Evolutionary conservation across 2,797 vertebrate species (phyloP).

Genomic region (Simalia tracyae): DNA sequence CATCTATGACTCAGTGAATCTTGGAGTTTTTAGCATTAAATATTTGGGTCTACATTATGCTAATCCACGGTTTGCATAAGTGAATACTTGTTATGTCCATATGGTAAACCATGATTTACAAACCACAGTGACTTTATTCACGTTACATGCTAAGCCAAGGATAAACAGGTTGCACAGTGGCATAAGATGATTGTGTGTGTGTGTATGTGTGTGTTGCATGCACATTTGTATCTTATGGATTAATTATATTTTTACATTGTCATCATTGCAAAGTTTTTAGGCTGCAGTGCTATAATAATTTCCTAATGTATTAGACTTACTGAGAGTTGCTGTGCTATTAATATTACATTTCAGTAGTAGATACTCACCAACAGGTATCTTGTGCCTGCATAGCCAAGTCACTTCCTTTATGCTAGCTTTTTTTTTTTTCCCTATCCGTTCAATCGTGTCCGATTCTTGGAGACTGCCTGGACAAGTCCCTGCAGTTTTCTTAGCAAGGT

Average conservation of each 20-base stretch:
- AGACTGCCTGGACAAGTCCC: too few species aligned
- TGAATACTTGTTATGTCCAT: not conserved
- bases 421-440: not conserved
- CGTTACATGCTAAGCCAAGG: not conserved
- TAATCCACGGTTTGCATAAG: not conserved
- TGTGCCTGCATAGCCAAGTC: constrained; percentile 34
- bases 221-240: not conserved
- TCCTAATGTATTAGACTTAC: not conserved
- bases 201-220: not conserved
- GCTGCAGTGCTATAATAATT: not conserved
- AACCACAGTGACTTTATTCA: not conserved
- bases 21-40: not conserved
- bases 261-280: constrained; percentile 34
- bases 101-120: not conserved
- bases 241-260: not conserved
- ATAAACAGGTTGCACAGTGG: not conserved
- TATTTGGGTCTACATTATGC: not conserved
- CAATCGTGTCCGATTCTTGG: too few species aligned
- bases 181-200: not conserved
- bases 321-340: not conserved
- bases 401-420: constrained; percentile 29
- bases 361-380: constrained; percentile 42
- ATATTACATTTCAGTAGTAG: constrained; percentile 10
- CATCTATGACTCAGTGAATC: too few species aligned
- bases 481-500: too few species aligned